phyloP scores from a whole-genome alignment of 1,140 invertebrate genomes.

The Littorina saxatilis region DNA sequence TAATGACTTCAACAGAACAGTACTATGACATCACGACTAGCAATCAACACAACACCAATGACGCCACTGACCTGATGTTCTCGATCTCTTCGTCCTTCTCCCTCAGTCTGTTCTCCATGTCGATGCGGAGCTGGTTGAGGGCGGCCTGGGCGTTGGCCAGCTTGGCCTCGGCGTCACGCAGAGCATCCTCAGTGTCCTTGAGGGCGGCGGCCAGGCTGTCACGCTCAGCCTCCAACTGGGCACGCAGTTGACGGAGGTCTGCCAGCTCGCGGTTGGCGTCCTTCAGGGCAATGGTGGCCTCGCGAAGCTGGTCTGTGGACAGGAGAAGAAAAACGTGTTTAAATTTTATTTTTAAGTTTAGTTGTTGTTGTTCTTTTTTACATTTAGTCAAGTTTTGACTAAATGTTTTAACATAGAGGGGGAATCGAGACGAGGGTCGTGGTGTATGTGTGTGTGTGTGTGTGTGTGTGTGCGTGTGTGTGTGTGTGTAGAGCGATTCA shows the following conservation, averaged over 20 bases:
- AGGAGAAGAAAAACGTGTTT: too few relatives aligned
- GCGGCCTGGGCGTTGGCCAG: conserved; percentile 72
- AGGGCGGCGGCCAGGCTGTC: conserved; percentile 72
- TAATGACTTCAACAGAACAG: too few relatives aligned
- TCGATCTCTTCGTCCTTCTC: conserved; percentile 77
- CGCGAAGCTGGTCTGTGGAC: conserved; percentile 69
- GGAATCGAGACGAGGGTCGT: too few relatives aligned
- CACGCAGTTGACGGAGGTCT: conserved; percentile 67
- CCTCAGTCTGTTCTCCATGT: conserved; percentile 74
- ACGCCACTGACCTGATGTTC: conserved; percentile 73
- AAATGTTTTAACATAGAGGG: too few relatives aligned
- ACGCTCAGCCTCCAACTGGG: conserved; percentile 72
- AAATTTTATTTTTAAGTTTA: too few relatives aligned
- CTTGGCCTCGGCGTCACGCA: conserved; percentile 72
- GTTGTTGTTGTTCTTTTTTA: too few relatives aligned
- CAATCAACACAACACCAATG: too few relatives aligned
- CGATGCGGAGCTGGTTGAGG: conserved; percentile 70
- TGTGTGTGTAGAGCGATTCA: too few relatives aligned
- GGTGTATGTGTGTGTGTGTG: too few relatives aligned
- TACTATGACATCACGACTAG: too few relatives aligned
- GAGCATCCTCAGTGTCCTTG: conserved; percentile 73
- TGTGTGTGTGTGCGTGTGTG: too few relatives aligned
- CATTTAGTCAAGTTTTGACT: too few relatives aligned
- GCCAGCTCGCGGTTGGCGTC: conserved; percentile 72
- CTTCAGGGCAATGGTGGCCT: conserved; percentile 71